These are phyloP conservation scores for Bembecia ichneumoniformis DNA, from an alignment of 2,888 invertebrate genomes.

Conservation along the genomic window DNA sequence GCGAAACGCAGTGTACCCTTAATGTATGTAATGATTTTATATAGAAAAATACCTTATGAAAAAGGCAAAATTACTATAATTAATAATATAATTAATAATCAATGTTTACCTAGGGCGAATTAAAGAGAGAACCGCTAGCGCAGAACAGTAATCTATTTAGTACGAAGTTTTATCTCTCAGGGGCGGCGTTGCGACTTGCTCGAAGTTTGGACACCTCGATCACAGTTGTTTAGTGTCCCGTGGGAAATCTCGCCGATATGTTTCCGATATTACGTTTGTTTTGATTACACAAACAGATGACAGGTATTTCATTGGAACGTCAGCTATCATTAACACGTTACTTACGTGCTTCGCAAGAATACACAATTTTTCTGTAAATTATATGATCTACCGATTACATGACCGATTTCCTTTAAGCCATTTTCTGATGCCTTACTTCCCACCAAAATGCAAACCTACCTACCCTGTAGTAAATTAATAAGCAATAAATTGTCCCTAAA, in stretches of 20 bases:
- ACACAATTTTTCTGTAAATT: too few relatives aligned
- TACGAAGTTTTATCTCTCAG: constrained; percentile 17
- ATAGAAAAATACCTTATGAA: too few relatives aligned
- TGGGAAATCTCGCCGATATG: constrained; percentile 9
- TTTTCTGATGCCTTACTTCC: too few relatives aligned
- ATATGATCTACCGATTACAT: too few relatives aligned
- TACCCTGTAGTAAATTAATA: too few relatives aligned
- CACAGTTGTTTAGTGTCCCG: constrained; percentile 22
- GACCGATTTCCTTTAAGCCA: too few relatives aligned
- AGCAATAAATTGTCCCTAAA: too few relatives aligned
- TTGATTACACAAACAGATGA: background rate
- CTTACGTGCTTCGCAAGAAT: too few relatives aligned
- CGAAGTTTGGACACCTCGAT: constrained; percentile 22
- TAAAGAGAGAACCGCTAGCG: background rate
- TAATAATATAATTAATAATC: background rate
- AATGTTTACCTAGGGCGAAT: background rate
- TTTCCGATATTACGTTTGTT: constrained; percentile 2
- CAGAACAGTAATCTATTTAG: constrained; percentile 25
- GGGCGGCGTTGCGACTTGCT: constrained; percentile 7
- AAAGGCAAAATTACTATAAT: too few relatives aligned
- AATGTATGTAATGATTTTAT: too few relatives aligned
- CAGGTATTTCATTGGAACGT: background rate
- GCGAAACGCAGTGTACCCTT: too few relatives aligned
- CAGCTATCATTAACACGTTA: background rate
- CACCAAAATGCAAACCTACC: too few relatives aligned